These are phyloP conservation scores for Lysandra bellargus DNA, from an alignment of 2,888 invertebrate genomes.

Conservation along the genomic window DNA sequence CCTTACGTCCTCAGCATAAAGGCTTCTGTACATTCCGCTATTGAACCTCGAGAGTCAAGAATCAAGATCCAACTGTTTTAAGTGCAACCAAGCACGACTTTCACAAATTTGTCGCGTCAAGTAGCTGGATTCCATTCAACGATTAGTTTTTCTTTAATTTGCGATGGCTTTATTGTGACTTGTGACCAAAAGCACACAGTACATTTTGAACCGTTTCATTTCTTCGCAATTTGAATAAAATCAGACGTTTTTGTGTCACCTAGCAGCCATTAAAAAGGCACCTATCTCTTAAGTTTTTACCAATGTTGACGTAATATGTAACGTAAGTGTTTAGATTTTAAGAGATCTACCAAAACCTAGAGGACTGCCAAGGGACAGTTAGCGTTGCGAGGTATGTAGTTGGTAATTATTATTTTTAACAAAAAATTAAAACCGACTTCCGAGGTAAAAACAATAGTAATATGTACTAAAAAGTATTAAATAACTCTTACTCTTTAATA, in stretches of 20 bases:
- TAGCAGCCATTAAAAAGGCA: too few relatives aligned
- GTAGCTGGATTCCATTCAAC: background rate
- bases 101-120: background rate
- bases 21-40: background rate
- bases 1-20: background rate
- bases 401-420: too few relatives aligned
- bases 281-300: too few relatives aligned
- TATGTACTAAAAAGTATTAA: too few relatives aligned
- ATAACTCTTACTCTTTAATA: too few relatives aligned
- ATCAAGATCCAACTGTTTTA: background rate
- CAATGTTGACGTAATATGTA: too few relatives aligned
- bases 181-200: background rate
- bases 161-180: background rate
- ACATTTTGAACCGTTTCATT: background rate
- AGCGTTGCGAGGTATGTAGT: too few relatives aligned
- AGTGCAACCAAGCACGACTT: background rate
- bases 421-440: too few relatives aligned
- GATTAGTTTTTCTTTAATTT: background rate
- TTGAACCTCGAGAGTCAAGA: background rate
- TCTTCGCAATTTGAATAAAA: background rate
- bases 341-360: too few relatives aligned
- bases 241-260: background rate
- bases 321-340: too few relatives aligned
- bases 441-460: too few relatives aligned
- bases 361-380: too few relatives aligned